phyloP scores from a whole-genome alignment of 2,888 invertebrate genomes.

The Sympetrum striolatum region DNA sequence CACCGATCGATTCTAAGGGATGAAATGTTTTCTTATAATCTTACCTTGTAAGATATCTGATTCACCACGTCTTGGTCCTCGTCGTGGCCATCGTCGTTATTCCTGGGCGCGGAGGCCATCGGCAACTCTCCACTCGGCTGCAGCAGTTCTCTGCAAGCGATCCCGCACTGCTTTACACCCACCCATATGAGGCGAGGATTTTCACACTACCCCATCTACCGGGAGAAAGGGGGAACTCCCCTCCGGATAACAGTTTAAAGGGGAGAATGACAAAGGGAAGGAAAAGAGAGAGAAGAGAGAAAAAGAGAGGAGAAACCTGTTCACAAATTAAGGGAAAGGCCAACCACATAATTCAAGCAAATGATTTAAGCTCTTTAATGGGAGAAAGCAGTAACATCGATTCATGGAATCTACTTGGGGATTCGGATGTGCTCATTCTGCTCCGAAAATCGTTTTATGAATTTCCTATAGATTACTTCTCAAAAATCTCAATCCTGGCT shows the following conservation, averaged over 20 bases:
- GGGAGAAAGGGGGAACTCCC: background rate
- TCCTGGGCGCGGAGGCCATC: background rate
- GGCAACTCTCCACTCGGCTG: background rate
- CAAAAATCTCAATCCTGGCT: too few relatives aligned
- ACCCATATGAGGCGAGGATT: too few relatives aligned
- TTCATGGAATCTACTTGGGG: too few relatives aligned
- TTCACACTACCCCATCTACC: background rate
- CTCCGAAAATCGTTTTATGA: too few relatives aligned
- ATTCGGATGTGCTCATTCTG: too few relatives aligned
- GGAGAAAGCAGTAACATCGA: too few relatives aligned
- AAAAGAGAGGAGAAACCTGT: background rate
- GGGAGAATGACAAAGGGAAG: background rate
- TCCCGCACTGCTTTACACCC: background rate
- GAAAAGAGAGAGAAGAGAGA: background rate
- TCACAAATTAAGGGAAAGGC: background rate
- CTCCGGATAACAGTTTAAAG: background rate
- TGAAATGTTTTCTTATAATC: background rate
- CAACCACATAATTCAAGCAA: too few relatives aligned
- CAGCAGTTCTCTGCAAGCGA: background rate
- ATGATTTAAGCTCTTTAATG: too few relatives aligned
- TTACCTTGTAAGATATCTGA: conserved; percentile 27
- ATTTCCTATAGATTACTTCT: too few relatives aligned
- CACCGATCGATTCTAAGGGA: background rate
- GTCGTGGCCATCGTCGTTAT: conserved; percentile 5
- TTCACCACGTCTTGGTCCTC: conserved; percentile 24